Base-by-base conservation (phyloP, 2,888 invertebrate genomes). In the Lasioglossum vierecki region DNA sequence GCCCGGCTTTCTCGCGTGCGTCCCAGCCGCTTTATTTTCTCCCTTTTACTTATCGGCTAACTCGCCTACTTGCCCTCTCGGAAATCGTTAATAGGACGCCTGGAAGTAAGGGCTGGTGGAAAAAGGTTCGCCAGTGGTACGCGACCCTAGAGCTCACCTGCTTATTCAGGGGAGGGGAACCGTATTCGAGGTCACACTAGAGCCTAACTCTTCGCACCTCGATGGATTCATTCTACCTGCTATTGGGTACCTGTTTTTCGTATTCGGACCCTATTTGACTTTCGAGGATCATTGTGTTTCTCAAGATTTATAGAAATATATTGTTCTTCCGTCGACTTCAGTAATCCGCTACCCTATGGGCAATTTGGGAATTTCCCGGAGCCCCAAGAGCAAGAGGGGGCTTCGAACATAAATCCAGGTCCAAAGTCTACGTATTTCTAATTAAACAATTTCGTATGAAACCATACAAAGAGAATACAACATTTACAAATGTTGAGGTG, bases 1-100 rank as follows among this genome's bases (percentile, higher is more conserved):
- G 66, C 72, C 75, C 63, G 83, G 83, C 63, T 80, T 76, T 68
- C 83, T 71, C 73, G 76, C 75, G 63, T 63, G 63, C 70, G 53
- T 71, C 63, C 60, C 26, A 44, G n/a, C 39, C 66, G 46, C 66
- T 73, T 70, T 74, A 57, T 79, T 79, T 74, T 79, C 79, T 49
- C 18, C 68, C 46, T 60, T 79, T 53, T 72, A 30, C 57, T 68
- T 30, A 41, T 41, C 76, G 46, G 49, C 35, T 5, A 8, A 53
- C 60, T 39, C 26, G 68, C 39, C 53, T 30, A 73, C 35, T 63
- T 57, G 82, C 73, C 63, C 63, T 63, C 68, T 79, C 57, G 82
- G 53, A 63, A 44, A 72, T 81, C 60, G 22, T 60, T 71, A 76
- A 70, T 44, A 35, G 63, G 71, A 41, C 68, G 44, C 11, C 41